Evolutionary conservation across 2,888 invertebrate species (phyloP), one percentile per base, ranked within the genome.

Genomic region (Liposcelis brunnea): DNA sequence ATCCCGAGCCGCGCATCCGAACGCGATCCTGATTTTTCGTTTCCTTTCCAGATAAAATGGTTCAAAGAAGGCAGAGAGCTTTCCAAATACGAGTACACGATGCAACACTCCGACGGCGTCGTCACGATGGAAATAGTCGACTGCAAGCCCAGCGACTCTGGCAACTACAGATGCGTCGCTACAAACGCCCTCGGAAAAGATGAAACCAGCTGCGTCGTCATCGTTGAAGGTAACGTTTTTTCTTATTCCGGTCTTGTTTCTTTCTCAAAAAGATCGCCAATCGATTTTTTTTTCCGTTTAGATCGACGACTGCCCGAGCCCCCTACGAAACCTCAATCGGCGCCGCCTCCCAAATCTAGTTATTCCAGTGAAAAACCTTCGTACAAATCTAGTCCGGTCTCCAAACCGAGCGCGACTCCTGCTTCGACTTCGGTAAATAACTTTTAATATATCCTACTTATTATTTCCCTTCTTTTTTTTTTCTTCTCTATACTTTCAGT

Each of bases 61-160:
- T 68, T 63, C 71, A 97, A 95, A 67, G 94, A 97, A 60, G 84
- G 81, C 52, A 76, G 80, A 42, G 95, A 95, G 64, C 70, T 99
- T 21, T 83, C 80, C 47, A 86, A 84, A 62, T 80, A 83, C 60
- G 89, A 93, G 56, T 94, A 87, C 64, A 75, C 86, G 45, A 89
- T 93, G 80, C 75, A 80, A 3, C 80, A 84, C 60, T 77, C 90
- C 2, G 91, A 93, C 63, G 98, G 98, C 55, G 94, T 99, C 38
- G 85, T 94, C 45, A 90, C 94, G 1, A 77, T 98, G 69, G 98
- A 99, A 71, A 93, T 98, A 55, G 75, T 86, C 52, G 89, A 90
- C 65, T 93, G 94, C 61, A 80, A 83, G 56, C 83, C 91, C 1
- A 82, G 82, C 48, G 98, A 99, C 69, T 90, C 93, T 50, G 98